These are phyloP conservation scores for Taxidea taxus DNA, from an alignment of 2,113 vertebrate genomes.

Conservation along the genomic window DNA sequence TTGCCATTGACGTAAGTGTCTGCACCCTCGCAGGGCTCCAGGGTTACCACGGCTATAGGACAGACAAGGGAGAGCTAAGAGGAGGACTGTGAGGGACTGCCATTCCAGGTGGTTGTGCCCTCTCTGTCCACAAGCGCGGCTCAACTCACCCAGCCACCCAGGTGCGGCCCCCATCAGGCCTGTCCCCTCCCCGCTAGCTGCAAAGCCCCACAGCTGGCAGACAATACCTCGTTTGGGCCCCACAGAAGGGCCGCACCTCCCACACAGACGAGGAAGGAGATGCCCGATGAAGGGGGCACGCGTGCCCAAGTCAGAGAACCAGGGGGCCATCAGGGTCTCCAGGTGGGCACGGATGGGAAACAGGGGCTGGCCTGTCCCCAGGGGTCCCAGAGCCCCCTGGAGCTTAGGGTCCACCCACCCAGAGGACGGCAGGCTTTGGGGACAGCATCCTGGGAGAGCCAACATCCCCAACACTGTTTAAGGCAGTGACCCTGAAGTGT, in stretches of 20 bases:
- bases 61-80: not conserved
- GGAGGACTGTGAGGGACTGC: not conserved
- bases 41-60: constrained; percentile 86
- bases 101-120: not conserved
- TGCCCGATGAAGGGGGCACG: accelerated
- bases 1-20: constrained; percentile 98
- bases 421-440: too few relatives aligned
- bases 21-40: constrained; percentile 95
- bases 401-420: not conserved
- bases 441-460: not conserved
- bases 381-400: not conserved
- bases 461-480: accelerated
- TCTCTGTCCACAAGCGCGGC: not conserved
- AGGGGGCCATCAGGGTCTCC: not conserved
- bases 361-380: accelerated
- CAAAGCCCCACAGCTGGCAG: not conserved
- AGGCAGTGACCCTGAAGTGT: not conserved
- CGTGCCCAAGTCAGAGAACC: not conserved
- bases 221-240: not conserved
- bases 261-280: not conserved
- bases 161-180: accelerated
- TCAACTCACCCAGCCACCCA: too few relatives aligned
- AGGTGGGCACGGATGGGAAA: not conserved
- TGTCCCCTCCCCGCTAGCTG: not conserved
- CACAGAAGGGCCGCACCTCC: not conserved